These are phyloP conservation scores for Acanthis flammea DNA, from an alignment of 2,797 vertebrate genomes.

Conservation along the genomic window DNA sequence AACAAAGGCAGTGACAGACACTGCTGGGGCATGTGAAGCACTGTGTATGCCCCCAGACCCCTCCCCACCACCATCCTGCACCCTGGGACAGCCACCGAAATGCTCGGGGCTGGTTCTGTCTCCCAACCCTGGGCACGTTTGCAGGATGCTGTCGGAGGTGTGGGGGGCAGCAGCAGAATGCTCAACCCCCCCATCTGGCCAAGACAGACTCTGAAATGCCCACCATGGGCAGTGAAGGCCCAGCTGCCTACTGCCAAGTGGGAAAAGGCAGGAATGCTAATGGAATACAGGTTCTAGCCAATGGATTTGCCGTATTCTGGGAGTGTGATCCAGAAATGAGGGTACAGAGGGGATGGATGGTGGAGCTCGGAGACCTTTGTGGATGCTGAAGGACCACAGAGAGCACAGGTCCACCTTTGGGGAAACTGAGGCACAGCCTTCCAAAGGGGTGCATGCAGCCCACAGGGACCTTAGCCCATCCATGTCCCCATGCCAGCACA, in stretches of 20 bases:
- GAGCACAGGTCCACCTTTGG: neutral
- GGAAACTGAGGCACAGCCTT: neutral
- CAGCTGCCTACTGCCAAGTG: neutral
- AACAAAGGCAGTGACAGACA: neutral
- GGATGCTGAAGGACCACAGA: neutral
- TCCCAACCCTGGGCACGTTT: neutral
- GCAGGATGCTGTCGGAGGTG: rapidly evolving
- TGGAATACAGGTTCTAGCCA: neutral
- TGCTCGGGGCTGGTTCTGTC: neutral
- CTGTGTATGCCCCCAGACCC: neutral
- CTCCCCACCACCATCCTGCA: neutral
- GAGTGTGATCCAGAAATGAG: neutral
- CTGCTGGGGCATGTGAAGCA: neutral
- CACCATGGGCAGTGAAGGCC: neutral
- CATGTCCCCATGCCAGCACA: neutral
- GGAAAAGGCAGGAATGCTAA: neutral
- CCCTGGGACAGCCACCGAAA: rapidly evolving
- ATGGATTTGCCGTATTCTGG: neutral
- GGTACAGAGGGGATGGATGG: neutral
- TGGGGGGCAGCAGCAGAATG: neutral
- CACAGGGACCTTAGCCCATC: neutral
- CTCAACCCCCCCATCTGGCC: rapidly evolving
- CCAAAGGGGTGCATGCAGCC: neutral
- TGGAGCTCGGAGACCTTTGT: neutral
- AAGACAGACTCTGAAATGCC: neutral